These are phyloP conservation scores for Euura lappo DNA, from an alignment of 1,140 invertebrate species.

Conservation along the genomic window DNA sequence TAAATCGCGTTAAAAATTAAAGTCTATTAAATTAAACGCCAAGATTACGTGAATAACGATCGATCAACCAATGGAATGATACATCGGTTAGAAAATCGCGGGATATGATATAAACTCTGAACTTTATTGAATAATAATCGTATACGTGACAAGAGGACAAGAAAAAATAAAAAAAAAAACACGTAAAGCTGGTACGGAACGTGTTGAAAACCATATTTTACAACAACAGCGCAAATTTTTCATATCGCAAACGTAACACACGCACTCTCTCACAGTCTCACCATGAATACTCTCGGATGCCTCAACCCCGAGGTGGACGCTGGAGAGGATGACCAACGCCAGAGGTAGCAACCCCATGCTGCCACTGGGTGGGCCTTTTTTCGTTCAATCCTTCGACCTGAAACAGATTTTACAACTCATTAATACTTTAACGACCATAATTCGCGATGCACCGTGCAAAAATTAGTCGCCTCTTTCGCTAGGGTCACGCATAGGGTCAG, in stretches of 20 bases:
- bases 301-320: neutral
- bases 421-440: neutral
- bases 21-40: neutral
- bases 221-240: no score
- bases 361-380: neutral
- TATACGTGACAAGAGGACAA: neutral
- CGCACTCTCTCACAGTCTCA: neutral
- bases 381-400: neutral
- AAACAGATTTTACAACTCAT: slow-evolving; percentile 5
- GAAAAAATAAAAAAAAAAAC: neutral
- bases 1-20: neutral
- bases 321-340: neutral
- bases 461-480: neutral
- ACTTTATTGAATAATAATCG: neutral
- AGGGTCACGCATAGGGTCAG: no score
- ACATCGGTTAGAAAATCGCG: neutral
- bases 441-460: neutral
- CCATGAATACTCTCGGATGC: neutral
- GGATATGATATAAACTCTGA: neutral
- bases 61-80: neutral
- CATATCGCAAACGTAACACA: neutral
- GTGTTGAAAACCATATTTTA: no score
- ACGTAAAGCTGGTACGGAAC: neutral
- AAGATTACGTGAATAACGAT: neutral
- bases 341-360: slow-evolving; percentile 1